Base-by-base conservation (phyloP, 1,140 invertebrate species). In the Gryon sp. region DNA sequence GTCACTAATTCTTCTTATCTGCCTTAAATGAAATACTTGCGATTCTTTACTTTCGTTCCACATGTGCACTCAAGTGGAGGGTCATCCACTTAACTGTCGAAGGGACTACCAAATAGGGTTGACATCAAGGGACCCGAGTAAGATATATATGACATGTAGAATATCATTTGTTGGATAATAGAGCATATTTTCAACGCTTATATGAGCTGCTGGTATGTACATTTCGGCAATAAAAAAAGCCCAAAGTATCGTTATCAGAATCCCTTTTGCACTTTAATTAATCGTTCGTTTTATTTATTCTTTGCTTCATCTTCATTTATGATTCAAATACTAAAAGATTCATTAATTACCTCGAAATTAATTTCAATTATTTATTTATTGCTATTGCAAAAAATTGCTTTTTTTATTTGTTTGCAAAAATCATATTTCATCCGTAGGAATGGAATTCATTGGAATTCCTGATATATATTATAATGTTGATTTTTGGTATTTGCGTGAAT, bases 11-110 rank as follows among this genome's bases (percentile, higher is more conserved):
- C 78, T 80, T 85, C 77, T 82, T 84, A 85, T 84, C 84, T 83
- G 70, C 84, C 81, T 81, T 80, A 85, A 85, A 85, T 85, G 82
- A 85, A 85, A 85, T 85, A 85, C 78, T 85, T 85, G 82, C 78
- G 62, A 85, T 85, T 85, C 84, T 83, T 81, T 79, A 45, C 72
- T 68, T 74, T 78, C 78, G 79, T 78, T 76, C 62, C 69, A 73
- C 55, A 38, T 12, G 46, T 41, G 57, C 62, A 77, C 69, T 77
- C 60, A 63, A 80, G 78, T 77, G 70, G 78, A 66, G 74, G 72
- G 69, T 62, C 60, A 80, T 77, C 78, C 66, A 80, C 78, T 80
- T 80, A 77, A 80, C 78, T 77, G 78, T 66, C 76, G 60, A 65
- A 75, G 78, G 78, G 78, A 75, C 76, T 72, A 20, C 18, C 50